These are phyloP conservation scores for Parambassis ranga DNA, from an alignment of 2,797 vertebrate species.

Conservation along the genomic window DNA sequence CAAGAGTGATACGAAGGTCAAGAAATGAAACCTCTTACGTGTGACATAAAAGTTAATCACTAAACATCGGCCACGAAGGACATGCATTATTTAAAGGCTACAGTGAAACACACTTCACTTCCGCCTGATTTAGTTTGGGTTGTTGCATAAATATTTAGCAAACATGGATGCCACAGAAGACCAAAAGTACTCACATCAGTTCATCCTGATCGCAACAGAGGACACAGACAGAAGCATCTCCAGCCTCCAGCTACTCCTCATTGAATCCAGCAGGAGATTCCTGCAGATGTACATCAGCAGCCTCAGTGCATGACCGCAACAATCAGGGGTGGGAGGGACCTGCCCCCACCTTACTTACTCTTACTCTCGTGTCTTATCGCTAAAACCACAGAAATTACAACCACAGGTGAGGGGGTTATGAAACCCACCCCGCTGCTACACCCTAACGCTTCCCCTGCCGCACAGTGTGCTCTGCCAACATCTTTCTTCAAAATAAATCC, in stretches of 20 bases:
- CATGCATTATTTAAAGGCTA: constrained; percentile 6
- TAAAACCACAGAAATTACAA: constrained; percentile 48
- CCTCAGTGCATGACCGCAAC: constrained; percentile 45
- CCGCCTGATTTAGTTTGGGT: background rate
- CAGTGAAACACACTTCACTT: background rate
- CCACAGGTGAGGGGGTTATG: constrained; percentile 62
- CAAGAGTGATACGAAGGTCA: constrained; percentile 37
- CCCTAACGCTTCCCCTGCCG: constrained; percentile 27
- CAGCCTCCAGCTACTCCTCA: constrained; percentile 35
- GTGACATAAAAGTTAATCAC: constrained; percentile 32
- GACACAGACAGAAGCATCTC: constrained; percentile 49
- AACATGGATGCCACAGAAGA: constrained; percentile 13
- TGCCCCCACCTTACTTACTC: constrained; percentile 38
- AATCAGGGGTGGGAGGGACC: constrained; percentile 42
- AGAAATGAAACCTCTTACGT: constrained; percentile 18
- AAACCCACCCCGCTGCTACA: constrained; percentile 37
- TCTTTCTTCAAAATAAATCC: constrained; percentile 30
- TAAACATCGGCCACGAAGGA: constrained; percentile 1
- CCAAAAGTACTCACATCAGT: constrained; percentile 70
- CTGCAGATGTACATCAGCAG: constrained; percentile 62
- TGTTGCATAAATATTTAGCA: constrained; percentile 8
- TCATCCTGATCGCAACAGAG: constrained; percentile 56
- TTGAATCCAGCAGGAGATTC: constrained; percentile 70
- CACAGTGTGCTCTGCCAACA: constrained; percentile 27
- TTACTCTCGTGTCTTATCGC: constrained; percentile 34